phyloP scores from a whole-genome alignment of 2,888 invertebrate genomes.

The Caenorhabditis sp. region DNA sequence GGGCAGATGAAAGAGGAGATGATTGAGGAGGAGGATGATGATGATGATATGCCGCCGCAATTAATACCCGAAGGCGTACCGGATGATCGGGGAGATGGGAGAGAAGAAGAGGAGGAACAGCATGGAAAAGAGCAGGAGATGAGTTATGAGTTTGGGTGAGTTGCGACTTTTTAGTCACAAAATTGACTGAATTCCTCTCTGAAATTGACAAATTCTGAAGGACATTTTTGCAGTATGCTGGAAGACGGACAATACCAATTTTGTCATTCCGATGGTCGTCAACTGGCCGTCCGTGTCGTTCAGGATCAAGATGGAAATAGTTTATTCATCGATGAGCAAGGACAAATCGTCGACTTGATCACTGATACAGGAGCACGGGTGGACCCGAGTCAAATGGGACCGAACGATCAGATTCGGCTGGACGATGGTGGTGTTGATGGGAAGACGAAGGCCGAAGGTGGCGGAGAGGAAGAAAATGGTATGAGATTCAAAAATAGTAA shows the following conservation, averaged over 20 bases:
- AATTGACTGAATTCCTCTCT: neutral
- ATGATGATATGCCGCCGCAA: constrained; percentile 60
- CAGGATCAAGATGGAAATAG: constrained; percentile 53
- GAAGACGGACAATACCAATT: constrained; percentile 44
- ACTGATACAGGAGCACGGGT: constrained; percentile 51
- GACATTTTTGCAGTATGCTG: constrained; percentile 24
- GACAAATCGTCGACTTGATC: constrained; percentile 49
- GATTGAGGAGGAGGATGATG: constrained; percentile 36
- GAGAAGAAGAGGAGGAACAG: neutral
- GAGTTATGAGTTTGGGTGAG: neutral
- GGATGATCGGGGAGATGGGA: constrained; percentile 36
- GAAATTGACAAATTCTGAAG: constrained; percentile 23
- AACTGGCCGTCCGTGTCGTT: constrained; percentile 41
- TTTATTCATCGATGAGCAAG: constrained; percentile 58
- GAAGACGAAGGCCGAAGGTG: constrained; percentile 3
- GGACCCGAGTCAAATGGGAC: constrained; percentile 32
- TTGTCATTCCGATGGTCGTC: constrained; percentile 44
- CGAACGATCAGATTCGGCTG: constrained; percentile 3
- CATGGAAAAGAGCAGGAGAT: constrained; percentile 6
- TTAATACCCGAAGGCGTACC: constrained; percentile 55
- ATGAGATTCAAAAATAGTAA: too few species aligned
- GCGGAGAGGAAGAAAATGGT: constrained; percentile 18
- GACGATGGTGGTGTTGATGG: too few species aligned
- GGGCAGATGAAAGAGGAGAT: neutral
- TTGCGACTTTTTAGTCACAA: neutral